phyloP scores from a whole-genome alignment of 2,888 invertebrate species.

The Thereva nobilitata region DNA sequence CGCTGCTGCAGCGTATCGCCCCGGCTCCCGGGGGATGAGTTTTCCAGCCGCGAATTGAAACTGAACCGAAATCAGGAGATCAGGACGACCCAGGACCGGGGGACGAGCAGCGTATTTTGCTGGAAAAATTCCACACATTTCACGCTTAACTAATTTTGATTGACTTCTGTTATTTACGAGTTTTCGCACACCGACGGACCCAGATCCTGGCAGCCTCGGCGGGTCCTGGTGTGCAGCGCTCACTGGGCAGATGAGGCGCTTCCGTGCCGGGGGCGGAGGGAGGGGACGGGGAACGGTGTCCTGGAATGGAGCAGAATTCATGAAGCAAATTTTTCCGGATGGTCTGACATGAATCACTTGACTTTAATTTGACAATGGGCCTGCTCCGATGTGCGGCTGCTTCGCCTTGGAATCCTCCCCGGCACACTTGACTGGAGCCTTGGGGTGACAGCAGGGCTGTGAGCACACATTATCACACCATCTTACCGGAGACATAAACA shows the following conservation, averaged over 20 bases:
- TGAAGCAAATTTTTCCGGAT: conserved; percentile 24
- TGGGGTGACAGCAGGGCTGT: neutral
- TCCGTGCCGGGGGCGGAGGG: neutral
- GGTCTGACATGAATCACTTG: conserved; percentile 34
- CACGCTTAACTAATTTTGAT: conserved; percentile 29
- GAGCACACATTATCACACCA: conserved; percentile 31
- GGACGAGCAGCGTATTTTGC: neutral
- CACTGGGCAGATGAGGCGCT: neutral
- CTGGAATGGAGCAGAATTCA: neutral
- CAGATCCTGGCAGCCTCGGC: neutral
- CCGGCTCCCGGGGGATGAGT: too few relatives aligned
- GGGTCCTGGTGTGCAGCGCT: neutral
- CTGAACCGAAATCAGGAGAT: too few relatives aligned
- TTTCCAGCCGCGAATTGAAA: too few relatives aligned
- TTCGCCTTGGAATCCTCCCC: neutral
- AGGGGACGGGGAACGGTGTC: neutral
- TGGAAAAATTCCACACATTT: conserved; percentile 27
- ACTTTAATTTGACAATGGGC: conserved; percentile 36
- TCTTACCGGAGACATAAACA: conserved; percentile 27
- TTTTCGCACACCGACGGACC: conserved; percentile 15
- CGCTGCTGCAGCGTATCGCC: too few relatives aligned
- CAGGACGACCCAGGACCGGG: too few relatives aligned
- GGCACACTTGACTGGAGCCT: conserved; percentile 3
- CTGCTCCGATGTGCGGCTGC: conserved; percentile 24
- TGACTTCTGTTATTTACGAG: conserved; percentile 33